Evolutionary conservation across 2,113 vertebrate species (phyloP).

Genomic region (Beaufortia kweichowensis): DNA sequence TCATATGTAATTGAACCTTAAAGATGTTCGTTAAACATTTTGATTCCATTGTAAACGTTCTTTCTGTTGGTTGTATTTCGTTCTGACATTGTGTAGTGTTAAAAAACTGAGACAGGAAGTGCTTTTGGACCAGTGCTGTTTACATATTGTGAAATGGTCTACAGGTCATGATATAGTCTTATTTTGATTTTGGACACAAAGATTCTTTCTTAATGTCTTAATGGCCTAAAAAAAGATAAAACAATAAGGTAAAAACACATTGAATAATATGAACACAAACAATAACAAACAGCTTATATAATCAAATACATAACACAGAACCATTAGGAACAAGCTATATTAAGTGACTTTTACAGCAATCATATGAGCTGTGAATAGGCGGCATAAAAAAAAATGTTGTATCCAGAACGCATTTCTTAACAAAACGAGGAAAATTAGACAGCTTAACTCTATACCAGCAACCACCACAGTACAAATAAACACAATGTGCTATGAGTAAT

Average conservation of each 20-base stretch:
- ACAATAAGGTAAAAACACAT: neutral
- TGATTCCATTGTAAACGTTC: too few species aligned
- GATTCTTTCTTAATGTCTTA: too few species aligned
- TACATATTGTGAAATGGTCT: too few species aligned
- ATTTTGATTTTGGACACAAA: too few species aligned
- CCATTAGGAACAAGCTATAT: neutral
- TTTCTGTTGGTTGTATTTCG: too few species aligned
- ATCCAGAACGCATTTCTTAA: neutral
- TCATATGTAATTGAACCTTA: too few species aligned
- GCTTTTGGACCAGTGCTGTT: too few species aligned
- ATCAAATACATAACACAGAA: neutral
- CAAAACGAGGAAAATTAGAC: neutral
- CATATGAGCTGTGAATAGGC: neutral
- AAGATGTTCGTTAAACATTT: too few species aligned
- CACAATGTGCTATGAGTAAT: neutral
- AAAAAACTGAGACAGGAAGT: too few species aligned
- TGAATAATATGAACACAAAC: neutral
- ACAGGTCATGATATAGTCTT: too few species aligned
- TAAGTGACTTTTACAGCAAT: neutral
- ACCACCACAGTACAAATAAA: slow-evolving; percentile 2
- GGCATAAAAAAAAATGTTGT: neutral
- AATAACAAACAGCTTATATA: neutral
- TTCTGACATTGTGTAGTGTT: too few species aligned
- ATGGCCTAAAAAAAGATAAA: too few species aligned
- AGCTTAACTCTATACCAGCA: neutral